These are phyloP conservation scores for Atherinosoma microstoma DNA, from an alignment of 2,797 vertebrate genomes.

Conservation along the genomic window DNA sequence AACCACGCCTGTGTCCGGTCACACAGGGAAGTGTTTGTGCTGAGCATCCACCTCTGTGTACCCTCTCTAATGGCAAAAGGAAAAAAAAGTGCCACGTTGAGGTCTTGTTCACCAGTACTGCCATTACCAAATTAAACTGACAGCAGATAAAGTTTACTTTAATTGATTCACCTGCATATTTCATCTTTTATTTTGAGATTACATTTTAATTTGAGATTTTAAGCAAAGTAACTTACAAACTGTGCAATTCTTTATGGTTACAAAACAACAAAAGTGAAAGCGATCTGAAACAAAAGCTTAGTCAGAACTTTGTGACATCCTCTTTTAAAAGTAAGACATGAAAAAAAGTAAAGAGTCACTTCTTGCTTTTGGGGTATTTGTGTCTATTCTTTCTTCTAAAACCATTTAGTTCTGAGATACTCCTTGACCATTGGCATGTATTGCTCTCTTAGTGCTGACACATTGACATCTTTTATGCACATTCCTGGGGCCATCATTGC, in stretches of 20 bases:
- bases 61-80: background rate
- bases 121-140: background rate
- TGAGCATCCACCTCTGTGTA: background rate
- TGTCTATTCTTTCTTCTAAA: background rate
- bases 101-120: background rate
- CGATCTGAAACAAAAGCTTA: background rate
- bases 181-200: background rate
- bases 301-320: background rate
- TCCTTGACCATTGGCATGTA: background rate
- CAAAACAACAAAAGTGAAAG: too few species aligned
- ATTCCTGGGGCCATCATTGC: background rate
- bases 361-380: background rate
- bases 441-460: background rate
- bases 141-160: too few species aligned
- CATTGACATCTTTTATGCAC: background rate
- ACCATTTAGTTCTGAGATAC: background rate
- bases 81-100: conserved; percentile 64
- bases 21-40: conserved; percentile 62
- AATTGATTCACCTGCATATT: background rate
- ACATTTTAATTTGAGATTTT: background rate
- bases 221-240: background rate
- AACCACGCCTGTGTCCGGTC: conserved; percentile 40
- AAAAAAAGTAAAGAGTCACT: background rate
- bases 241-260: background rate
- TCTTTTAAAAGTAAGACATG: background rate